Evolutionary conservation across 2,888 invertebrate species (phyloP), one percentile per base, ranked within the genome.

Genomic region (Habrosyne pyritoides): DNA sequence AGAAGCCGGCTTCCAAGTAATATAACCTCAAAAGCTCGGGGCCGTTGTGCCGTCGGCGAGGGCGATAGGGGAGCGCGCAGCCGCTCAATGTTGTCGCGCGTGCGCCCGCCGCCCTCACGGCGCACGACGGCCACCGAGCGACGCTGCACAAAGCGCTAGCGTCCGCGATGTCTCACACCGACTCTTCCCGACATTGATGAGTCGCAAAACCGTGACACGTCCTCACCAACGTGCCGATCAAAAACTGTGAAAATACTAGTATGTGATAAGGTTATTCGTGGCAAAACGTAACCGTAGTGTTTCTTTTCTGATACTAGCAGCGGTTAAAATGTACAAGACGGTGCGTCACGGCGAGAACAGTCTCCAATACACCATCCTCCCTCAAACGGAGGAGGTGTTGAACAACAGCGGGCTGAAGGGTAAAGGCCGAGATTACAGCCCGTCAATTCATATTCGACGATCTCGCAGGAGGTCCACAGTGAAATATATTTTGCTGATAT

Each of bases 341-440:
- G 95, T 95, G 81, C 91, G 95, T 63, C 95, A 95, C 83, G 95
- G 95, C 62, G 95, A 96, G 83, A 95, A 95, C 74, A 95, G 95
- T 78, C 93, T 96, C 71, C 95, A 95, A 79, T 96, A 96, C 84
- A 95, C 95, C 69, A 95, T 96, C 72, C 91, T 96, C 64, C 95
- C 95, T 58, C 95, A 95, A 83, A 95, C 95, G 57, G 95, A 95
- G 81, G 94, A 94, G 79, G 93, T 94, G 69, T 86, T 94, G 58
- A 93, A 83, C 69, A 94, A 94, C 71, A 94, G 94, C 69, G 94
- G 94, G 57, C 73, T 94, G 61, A 93, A 93, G 67, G 93, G 93
- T 61, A 93, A 91, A 69, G 93, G 93, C 57, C 84, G 91, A 53
- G 92, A 93, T 70, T 93, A 91, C 68, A 91, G 91, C 67, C 91